Evolutionary conservation across 2,888 invertebrate genomes (phyloP), one percentile per base, ranked within the genome.

Genomic region (Escarpia spicata): DNA sequence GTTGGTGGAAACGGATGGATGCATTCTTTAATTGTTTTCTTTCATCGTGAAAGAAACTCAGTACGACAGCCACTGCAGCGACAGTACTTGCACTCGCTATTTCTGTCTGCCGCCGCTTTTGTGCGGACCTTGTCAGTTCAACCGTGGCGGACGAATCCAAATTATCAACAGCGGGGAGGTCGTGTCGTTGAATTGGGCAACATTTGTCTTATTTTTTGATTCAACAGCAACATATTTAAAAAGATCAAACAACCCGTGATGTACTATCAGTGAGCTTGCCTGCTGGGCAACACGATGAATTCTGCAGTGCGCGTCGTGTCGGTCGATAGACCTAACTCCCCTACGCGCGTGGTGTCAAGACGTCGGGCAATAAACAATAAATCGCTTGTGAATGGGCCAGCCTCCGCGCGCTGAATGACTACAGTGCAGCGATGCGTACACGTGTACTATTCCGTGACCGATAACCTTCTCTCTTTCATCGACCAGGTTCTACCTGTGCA

Each of bases 351-450:
- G 4, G 75, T n/a, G 75, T 75, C 75, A 26, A 19, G 75, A 26
- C 75, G 75, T 75, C 75, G 19, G n/a, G 75, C 75, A 75, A 75
- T 75, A 75, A 75, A 75, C 75, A 75, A 75, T 75, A 75, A 75
- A 75, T 75, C 75, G 75, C 75, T 75, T 26, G 75, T 75, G 75
- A 75, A 75, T 75, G 75, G 75, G 75, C 26, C 75, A 75, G 26
- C 26, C 75, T 75, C 75, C 75, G 75, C 75, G 19, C 75, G 26
- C 75, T 75, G 75, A 75, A 75, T 75, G 75, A 75, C 26, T 75
- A 6, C 75, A 6, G 75, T 26, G 75, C 75, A 26, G 19, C n/a
- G 26, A 75, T 75, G 75, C 75, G 75, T 75, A 26, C 75, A 75
- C 75, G 75, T 75, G 75, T 75, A 75, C 75, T 75, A n/a, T 26